These are phyloP conservation scores for Drosophila insularis DNA, from an alignment of 1,140 invertebrate species.

Conservation along the genomic window DNA sequence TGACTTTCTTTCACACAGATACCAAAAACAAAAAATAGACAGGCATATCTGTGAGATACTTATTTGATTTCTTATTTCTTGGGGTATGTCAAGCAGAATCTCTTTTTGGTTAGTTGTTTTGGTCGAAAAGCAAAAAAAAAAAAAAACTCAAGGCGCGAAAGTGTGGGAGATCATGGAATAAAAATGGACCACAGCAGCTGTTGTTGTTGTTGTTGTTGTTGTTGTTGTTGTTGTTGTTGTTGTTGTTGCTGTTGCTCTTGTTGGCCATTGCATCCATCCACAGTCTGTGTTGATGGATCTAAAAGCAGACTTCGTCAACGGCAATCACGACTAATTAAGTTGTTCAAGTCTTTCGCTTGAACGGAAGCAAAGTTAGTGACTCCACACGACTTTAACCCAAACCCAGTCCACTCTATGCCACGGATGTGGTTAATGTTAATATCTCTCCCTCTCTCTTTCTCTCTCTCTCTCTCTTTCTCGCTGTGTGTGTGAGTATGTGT, in stretches of 20 bases:
- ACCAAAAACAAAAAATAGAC: neutral
- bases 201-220: conserved; percentile 20
- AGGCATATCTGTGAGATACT: conserved; percentile 67
- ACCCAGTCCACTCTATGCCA: conserved; percentile 35
- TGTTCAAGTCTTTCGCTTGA: conserved; percentile 34
- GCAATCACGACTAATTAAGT: conserved; percentile 55
- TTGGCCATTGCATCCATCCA: conserved; percentile 3
- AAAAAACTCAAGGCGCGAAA: conserved; percentile 50
- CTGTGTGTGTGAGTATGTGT: conserved; percentile 26
- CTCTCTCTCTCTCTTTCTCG: too few relatives aligned
- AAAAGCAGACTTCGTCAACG: conserved; percentile 38
- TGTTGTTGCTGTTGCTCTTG: conserved; percentile 1
- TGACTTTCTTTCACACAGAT: conserved; percentile 63
- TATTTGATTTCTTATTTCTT: conserved; percentile 17
- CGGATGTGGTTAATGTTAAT: conserved; percentile 43
- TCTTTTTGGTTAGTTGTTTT: conserved; percentile 25
- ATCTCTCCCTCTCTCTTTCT: neutral
- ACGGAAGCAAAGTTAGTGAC: conserved; percentile 58
- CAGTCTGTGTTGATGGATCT: conserved; percentile 45
- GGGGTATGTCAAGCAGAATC: conserved; percentile 52
- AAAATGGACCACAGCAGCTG: conserved; percentile 44
- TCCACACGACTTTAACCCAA: conserved; percentile 15
- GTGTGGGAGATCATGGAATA: conserved; percentile 59
- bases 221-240: conserved; percentile 31
- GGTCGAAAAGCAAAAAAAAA: too few relatives aligned